Percentiles rank a stretch among this genome's conserved stretches.
These are phyloP conservation scores for Euwallacea fornicatus DNA, from an alignment of 1,140 invertebrate species.

Conservation along the genomic window DNA sequence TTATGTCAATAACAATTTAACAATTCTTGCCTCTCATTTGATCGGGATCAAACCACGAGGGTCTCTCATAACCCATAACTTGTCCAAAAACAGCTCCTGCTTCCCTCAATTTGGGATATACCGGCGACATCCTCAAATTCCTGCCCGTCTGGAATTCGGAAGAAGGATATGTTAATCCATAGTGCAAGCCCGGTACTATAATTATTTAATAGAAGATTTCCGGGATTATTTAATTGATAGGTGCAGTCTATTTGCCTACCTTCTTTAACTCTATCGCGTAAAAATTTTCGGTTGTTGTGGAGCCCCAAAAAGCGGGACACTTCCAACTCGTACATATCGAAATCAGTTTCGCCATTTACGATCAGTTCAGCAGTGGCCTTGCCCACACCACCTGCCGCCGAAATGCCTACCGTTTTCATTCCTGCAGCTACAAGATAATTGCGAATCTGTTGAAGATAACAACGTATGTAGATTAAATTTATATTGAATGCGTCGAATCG, in stretches of 20 bases:
- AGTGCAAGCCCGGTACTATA: constrained; percentile 81
- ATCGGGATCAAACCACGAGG: constrained; percentile 82
- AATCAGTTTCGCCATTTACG: constrained; percentile 75
- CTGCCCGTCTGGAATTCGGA: constrained; percentile 84
- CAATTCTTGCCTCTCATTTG: constrained; percentile 57
- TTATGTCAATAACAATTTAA: no score
- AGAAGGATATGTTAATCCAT: constrained; percentile 81
- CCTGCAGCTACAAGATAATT: constrained; percentile 97
- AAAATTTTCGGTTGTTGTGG: constrained; percentile 94
- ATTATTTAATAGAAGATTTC: neutral
- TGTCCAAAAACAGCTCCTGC: constrained; percentile 97
- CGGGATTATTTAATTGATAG: no score
- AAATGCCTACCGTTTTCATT: constrained; percentile 92
- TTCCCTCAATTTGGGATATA: constrained; percentile 89
- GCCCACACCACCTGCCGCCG: constrained; percentile 92
- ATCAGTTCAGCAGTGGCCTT: constrained; percentile 88
- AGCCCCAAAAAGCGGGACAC: constrained; percentile 90
- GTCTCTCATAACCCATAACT: constrained; percentile 97
- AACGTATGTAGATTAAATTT: no score
- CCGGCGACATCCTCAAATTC: constrained; percentile 92
- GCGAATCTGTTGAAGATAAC: constrained; percentile 63
- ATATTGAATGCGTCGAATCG: no score
- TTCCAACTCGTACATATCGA: constrained; percentile 90
- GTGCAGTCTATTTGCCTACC: constrained; percentile 13
- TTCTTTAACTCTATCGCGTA: constrained; percentile 91